phyloP scores from a whole-genome alignment of 1,140 invertebrate species.

The Lanistes nyassanus region DNA sequence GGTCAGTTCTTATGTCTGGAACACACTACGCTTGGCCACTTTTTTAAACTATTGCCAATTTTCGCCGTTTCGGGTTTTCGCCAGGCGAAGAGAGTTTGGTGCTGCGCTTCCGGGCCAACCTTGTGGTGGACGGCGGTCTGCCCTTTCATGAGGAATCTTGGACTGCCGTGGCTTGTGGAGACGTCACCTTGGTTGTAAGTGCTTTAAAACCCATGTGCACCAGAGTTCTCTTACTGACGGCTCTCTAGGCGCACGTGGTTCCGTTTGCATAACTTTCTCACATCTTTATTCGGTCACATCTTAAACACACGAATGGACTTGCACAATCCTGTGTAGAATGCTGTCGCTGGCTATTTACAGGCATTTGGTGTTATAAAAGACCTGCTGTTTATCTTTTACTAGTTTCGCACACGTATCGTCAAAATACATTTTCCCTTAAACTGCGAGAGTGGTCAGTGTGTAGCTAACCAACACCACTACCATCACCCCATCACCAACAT shows the following conservation, averaged over 20 bases:
- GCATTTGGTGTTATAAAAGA: not conserved
- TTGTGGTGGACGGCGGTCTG: conserved; percentile 68
- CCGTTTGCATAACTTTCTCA: not conserved
- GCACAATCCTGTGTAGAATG: too few relatives aligned
- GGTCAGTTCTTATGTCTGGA: not conserved
- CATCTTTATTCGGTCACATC: not conserved
- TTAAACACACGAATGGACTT: not conserved
- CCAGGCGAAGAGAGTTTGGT: conserved; percentile 67
- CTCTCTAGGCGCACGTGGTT: not conserved
- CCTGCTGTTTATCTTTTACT: not conserved
- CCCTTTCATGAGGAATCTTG: conserved; percentile 82
- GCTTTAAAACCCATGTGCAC: not conserved
- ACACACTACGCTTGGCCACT: too few relatives aligned
- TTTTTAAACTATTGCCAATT: too few relatives aligned
- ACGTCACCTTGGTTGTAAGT: conserved; percentile 33
- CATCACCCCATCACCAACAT: too few relatives aligned
- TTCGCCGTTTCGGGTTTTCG: conserved; percentile 22
- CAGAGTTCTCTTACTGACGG: not conserved
- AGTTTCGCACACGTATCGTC: not conserved
- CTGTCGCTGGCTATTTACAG: not conserved
- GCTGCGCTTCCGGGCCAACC: conserved; percentile 72
- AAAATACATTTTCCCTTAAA: not conserved
- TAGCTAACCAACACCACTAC: too few relatives aligned
- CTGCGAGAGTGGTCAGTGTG: too few relatives aligned
- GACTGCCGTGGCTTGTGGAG: conserved; percentile 77